Evolutionary conservation across 2,888 invertebrate genomes (phyloP), one percentile per base, ranked within the genome.

Genomic region (Hyppa rectilinea): DNA sequence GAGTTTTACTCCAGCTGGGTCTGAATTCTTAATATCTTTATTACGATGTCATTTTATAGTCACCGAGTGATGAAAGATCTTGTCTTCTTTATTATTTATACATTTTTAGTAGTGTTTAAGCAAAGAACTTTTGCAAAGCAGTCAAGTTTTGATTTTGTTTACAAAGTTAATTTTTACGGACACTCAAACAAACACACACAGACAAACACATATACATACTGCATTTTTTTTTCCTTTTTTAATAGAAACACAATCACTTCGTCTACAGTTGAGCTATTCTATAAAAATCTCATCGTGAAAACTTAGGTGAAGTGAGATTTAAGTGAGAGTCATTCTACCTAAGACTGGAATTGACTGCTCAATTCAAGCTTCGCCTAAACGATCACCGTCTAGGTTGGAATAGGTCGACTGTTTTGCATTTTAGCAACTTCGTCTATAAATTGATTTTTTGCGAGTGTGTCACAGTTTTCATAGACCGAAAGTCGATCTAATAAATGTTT

Each of bases 21-120:
- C 56, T 81, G 55, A 75, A 85, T 81, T 71, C 67, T 75, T 85
- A 72, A 84, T 75, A 17, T 52, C 36, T 72, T 77, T 82, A 82
- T 82, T 78, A 82, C 66, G 66, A 64, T 67, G 73, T 78, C 71
- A 63, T 82, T 80, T 72, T 68, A 55, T 50, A 80, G 71, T 76
- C 68, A 64, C 45, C 45, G 52, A 63, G 62, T 50, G 53, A 58
- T 78, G 49, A 70, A 67, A 67, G 38, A 47, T 47, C 34, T 64
- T 55, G 14, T 56, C 60, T 45, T 52, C 20, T 10, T 60, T 49
- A 69, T 60, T 80, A 78, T 74, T 75, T 60, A 79, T 61, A 60
- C 31, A n/a, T 20, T 55, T 64, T 59, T 64, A 60, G 59, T 58
- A 78, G 64, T 60, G 50, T 64, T 64, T 45, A 40, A 52, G 12